Conservation (phyloP, 2,888 invertebrate genomes). For the Nesidiocoris tenuis region DNA sequence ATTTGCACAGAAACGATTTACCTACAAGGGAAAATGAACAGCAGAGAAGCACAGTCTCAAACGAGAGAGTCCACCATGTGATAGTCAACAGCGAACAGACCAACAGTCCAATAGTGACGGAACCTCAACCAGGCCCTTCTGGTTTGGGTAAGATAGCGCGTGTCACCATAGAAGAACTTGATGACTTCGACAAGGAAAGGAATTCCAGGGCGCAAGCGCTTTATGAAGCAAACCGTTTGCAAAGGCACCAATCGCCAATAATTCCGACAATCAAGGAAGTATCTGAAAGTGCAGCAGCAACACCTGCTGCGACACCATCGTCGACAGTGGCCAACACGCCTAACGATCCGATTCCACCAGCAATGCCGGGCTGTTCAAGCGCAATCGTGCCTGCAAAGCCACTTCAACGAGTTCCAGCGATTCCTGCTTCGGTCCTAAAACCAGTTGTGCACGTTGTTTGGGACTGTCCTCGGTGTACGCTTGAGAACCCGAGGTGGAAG, state of each 20-base stretch:
- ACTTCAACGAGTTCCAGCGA: constrained; percentile 3
- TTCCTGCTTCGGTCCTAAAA: constrained; percentile 22
- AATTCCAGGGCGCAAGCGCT: constrained; percentile 49
- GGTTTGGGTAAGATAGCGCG: constrained; percentile 39
- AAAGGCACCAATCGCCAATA: constrained; percentile 50
- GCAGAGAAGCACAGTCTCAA: neutral
- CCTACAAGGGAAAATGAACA: neutral
- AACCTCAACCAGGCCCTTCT: constrained; percentile 29
- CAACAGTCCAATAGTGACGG: constrained; percentile 9
- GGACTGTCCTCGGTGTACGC: constrained; percentile 63
- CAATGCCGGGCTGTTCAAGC: neutral
- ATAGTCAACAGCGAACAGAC: constrained; percentile 21
- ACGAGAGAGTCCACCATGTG: constrained; percentile 10
- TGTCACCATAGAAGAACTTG: constrained; percentile 50
- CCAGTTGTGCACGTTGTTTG: constrained; percentile 54
- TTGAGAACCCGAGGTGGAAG: constrained; percentile 63
- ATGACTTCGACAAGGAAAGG: constrained; percentile 49
- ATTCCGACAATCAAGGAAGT: constrained; percentile 52
- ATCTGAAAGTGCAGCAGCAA: constrained; percentile 49
- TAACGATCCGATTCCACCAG: constrained; percentile 12
- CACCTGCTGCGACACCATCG: constrained; percentile 45
- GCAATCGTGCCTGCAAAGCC: neutral
- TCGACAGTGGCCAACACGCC: constrained; percentile 46
- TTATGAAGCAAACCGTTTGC: constrained; percentile 49
- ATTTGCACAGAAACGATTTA: neutral